These are phyloP conservation scores for Hippocampus mohnikei DNA, from an alignment of 2,113 vertebrate genomes.

Conservation along the genomic window DNA sequence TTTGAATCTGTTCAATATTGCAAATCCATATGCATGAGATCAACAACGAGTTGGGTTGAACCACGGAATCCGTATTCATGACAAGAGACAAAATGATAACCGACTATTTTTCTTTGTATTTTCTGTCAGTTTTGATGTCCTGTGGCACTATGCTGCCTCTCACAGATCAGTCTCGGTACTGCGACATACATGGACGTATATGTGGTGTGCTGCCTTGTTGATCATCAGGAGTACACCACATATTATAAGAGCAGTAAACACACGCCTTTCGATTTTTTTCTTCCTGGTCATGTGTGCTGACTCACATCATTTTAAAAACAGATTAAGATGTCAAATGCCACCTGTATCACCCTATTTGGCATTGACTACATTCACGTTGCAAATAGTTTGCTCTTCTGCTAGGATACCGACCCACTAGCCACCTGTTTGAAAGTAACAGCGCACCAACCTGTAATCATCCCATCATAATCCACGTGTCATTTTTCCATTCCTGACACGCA, in stretches of 20 bases:
- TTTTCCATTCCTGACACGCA: neutral
- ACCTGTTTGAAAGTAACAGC: conserved; percentile 26
- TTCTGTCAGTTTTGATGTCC: neutral
- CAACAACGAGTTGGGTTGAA: too few relatives aligned
- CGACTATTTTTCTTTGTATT: neutral
- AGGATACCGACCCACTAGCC: conserved; percentile 11
- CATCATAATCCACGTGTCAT: conserved; percentile 4
- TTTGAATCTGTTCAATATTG: neutral
- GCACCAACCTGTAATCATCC: conserved; percentile 5
- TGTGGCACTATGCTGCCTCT: neutral
- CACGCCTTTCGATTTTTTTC: neutral
- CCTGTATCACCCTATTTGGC: neutral
- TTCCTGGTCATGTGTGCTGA: too few relatives aligned
- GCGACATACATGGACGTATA: neutral
- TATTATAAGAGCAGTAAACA: neutral
- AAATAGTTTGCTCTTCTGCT: neutral
- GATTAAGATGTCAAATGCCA: neutral
- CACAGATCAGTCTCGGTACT: neutral
- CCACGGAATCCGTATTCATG: too few relatives aligned
- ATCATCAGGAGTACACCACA: neutral
- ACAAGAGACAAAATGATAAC: neutral
- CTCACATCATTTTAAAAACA: neutral
- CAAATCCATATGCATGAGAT: neutral
- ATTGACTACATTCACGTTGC: neutral
- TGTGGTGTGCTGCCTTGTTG: neutral